phyloP scores from a whole-genome alignment of 1,140 invertebrate species.

The Pissodes strobi region DNA sequence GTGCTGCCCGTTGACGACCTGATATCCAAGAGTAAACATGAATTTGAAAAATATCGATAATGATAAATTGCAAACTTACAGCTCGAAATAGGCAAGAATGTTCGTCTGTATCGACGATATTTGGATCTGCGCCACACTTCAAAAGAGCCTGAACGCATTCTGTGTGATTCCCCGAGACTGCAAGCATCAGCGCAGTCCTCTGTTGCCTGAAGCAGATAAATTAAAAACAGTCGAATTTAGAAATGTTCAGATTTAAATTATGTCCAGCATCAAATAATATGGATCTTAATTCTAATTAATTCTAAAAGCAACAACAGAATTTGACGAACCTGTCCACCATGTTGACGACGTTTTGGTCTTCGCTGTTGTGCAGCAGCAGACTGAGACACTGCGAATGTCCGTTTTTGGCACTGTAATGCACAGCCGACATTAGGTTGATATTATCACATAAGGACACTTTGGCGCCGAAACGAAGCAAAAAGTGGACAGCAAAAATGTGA shows the following conservation, averaged over 20 bases:
- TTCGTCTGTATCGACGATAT: slow-evolving; percentile 65
- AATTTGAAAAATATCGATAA: too few species aligned
- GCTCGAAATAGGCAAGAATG: slow-evolving; percentile 65
- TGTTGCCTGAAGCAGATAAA: slow-evolving; percentile 55
- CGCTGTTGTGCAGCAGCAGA: slow-evolving; percentile 61
- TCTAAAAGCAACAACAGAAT: too few species aligned
- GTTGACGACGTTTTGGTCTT: slow-evolving; percentile 61
- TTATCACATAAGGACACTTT: slow-evolving; percentile 56
- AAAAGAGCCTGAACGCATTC: slow-evolving; percentile 63
- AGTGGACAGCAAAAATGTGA: slow-evolving; percentile 61
- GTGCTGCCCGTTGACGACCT: slow-evolving; percentile 54
- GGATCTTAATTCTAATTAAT: too few species aligned
- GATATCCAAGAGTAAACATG: too few species aligned
- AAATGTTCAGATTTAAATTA: too few species aligned
- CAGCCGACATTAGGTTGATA: slow-evolving; percentile 61
- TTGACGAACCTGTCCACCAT: slow-evolving; percentile 53
- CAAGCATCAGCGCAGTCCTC: slow-evolving; percentile 66
- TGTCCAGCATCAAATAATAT: too few species aligned
- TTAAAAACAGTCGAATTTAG: too few species aligned
- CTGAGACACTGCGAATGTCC: slow-evolving; percentile 63
- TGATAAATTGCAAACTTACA: slow-evolving; percentile 56
- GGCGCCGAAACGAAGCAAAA: slow-evolving; percentile 59
- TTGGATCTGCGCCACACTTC: slow-evolving; percentile 64
- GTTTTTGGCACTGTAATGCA: slow-evolving; percentile 67
- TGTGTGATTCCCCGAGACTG: slow-evolving; percentile 60